Conservation (phyloP, 2,888 invertebrate genomes). For the Melanophora roralis region DNA sequence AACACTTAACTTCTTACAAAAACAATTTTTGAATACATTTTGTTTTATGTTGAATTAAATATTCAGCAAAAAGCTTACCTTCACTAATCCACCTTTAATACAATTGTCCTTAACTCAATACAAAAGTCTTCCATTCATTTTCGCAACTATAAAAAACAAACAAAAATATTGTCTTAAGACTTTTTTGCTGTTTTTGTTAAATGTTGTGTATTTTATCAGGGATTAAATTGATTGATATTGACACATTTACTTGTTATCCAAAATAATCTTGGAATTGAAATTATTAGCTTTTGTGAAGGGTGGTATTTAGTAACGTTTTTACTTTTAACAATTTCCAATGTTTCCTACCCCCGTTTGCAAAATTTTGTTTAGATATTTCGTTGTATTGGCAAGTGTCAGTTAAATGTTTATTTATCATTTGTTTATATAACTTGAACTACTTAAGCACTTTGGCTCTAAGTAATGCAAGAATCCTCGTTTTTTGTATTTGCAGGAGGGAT, state of each 20-base stretch:
- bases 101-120: neutral
- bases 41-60: neutral
- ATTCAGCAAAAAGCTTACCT: neutral
- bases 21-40: neutral
- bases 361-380: too few species aligned
- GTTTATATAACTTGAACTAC: neutral
- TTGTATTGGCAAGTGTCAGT: conserved; percentile 1
- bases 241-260: conserved; percentile 61
- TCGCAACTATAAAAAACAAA: neutral
- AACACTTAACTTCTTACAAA: neutral
- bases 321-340: too few species aligned
- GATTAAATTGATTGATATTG: conserved; percentile 60
- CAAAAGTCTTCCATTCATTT: neutral
- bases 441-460: neutral
- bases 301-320: conserved; percentile 17
- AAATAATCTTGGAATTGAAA: conserved; percentile 67
- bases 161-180: neutral
- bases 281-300: conserved; percentile 62
- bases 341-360: too few species aligned
- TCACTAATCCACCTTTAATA: neutral
- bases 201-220: conserved; percentile 32
- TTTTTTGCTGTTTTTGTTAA: neutral
- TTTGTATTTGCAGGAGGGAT: too few species aligned
- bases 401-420: neutral
- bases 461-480: neutral